Base-by-base conservation (phyloP, 2,797 vertebrate genomes). In the Atherinosoma microstoma region DNA sequence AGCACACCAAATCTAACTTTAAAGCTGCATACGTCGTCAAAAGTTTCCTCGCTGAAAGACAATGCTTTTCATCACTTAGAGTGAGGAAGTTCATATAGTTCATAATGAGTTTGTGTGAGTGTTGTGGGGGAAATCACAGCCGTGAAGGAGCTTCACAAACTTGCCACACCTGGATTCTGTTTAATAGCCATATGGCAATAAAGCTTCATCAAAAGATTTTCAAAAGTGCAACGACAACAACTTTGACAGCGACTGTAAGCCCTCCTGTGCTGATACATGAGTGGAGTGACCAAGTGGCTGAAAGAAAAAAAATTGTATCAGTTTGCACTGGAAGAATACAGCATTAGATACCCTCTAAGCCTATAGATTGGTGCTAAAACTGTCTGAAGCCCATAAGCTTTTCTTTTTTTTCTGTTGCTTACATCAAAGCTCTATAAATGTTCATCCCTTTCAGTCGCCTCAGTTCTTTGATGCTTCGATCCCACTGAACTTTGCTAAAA, bases 401-500 rank as follows among this genome's bases (percentile, higher is more conserved):
- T 38, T 67, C 35, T 61, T 64, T 53, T 38, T 30, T 36, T 11
- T 27, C 29, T 24, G 20, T 58, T 35, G 54, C 78, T 78, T 71
- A 18, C 16, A 47, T 69, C 73, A 75, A 82, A 82, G 72, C 32
- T 2, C n/a, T 18, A 56, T 63, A 73, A 83, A 74, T 73, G 68
- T 57, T 57, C 66, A 58, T 53, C 74, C 34, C 53, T 64, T 29
- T 40, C 59, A 57, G 47, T 73, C 64, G 61, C 49, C 24, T 58
- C 42, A 4, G 24, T 1, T 38, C 76, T 82, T 81, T 82, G 79
- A 75, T 73, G 79, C 75, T 61, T 84, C 67, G 70, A 84, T 86
- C 71, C 71, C 20, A 4, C 67, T 76, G 79, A 85, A 82, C 76
- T 83, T 78, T 67, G 63, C 79, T 77, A 38, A 74, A 83, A 83